These are phyloP conservation scores for Craniophora ligustri DNA, from an alignment of 2,888 invertebrate genomes.

Conservation along the genomic window DNA sequence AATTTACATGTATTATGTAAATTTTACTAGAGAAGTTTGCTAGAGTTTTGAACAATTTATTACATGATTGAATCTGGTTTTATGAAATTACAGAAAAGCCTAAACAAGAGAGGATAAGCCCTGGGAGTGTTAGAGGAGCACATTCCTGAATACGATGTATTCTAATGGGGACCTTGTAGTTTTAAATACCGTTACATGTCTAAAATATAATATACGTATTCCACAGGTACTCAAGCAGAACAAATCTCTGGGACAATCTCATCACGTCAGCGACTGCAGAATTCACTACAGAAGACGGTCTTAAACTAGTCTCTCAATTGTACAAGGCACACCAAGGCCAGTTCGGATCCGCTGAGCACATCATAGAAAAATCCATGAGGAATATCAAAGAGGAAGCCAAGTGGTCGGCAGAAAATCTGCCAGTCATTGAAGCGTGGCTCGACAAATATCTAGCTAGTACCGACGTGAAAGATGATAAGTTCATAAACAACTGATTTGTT, in stretches of 20 bases:
- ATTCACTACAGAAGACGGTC: constrained; percentile 92
- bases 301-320: constrained; percentile 91
- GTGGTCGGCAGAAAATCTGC: constrained; percentile 93
- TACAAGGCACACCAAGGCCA: constrained; percentile 90
- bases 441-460: constrained; percentile 73
- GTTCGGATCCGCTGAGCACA: constrained; percentile 92
- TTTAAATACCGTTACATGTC: too few relatives aligned
- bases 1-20: too few relatives aligned
- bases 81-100: too few relatives aligned
- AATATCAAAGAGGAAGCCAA: constrained; percentile 92
- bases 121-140: too few relatives aligned
- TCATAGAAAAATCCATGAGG: constrained; percentile 91
- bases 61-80: too few relatives aligned
- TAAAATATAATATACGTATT: neutral
- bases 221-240: constrained; percentile 90
- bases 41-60: too few relatives aligned
- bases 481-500: constrained; percentile 50
- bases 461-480: constrained; percentile 63
- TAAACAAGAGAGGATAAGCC: too few relatives aligned
- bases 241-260: constrained; percentile 93
- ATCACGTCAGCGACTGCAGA: constrained; percentile 92
- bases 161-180: too few relatives aligned
- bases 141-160: too few relatives aligned
- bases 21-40: too few relatives aligned
- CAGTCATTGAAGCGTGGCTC: constrained; percentile 92